Base-by-base conservation (phyloP, 1,140 invertebrate species). In the Trinorchestia longiramus region DNA sequence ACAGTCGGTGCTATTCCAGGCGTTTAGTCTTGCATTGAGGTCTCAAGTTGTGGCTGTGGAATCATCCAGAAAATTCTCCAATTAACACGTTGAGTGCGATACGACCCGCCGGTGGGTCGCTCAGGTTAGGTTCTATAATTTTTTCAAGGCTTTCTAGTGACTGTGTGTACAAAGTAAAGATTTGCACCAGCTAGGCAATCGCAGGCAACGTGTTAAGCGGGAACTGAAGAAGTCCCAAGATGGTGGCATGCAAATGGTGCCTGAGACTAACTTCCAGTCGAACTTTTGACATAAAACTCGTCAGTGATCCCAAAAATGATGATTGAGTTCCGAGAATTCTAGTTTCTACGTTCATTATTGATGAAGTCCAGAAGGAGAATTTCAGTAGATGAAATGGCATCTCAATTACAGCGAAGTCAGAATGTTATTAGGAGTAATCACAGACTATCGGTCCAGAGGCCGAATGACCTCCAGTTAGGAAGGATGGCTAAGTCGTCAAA, bases 281-380 rank as follows among this genome's bases (percentile, higher is more conserved):
- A 91, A 91, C 88, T 91, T 91, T 23, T 42, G 41, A 91, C 88
- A 41, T 91, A 91, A 91, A 91, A 91, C 43, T 43, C 88, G 88
- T 91, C 41, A 91, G 88, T 91, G 88, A 91, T 42, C 88, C 88
- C 88, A 91, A 91, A 91, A 91, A 91, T 91, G 88, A 91, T 91
- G 88, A 91, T 91, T 91, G 88, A 91, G 88, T 91, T 91, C 43
- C 41, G 88, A 44, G 43, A 91, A 91, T 91, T 91, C 88, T 36
- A 91, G 88, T 91, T 91, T 91, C 62, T 23, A 77, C 62, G 88
- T 42, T 43, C 88, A 41, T 91, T 91, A 91, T 91, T 91, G 88
- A 91, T 91, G 88, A 91, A 91, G 88, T 91, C 43, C 88, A 43
- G 43, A 77, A 28, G 41, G 41, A 44, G 88, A 91, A 91, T 91